Conservation (phyloP, 2,888 invertebrate species). For the Papilio protenor region DNA sequence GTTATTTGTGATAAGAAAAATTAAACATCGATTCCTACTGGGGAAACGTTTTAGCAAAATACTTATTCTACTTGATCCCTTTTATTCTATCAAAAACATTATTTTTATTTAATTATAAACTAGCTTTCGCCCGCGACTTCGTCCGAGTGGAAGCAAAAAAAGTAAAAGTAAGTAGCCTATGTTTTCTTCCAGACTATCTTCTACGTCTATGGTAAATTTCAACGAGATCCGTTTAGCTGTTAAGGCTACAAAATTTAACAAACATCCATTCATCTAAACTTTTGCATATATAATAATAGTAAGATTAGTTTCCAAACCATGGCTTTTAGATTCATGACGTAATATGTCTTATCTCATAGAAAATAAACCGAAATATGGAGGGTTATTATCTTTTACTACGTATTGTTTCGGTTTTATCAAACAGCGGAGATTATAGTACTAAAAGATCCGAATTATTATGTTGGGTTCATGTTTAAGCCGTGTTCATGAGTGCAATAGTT, state of each 20-base stretch:
- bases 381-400: background rate
- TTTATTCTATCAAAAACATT: background rate
- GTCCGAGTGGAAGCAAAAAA: too few relatives aligned
- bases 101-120: background rate
- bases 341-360: background rate
- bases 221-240: too few relatives aligned
- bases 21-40: background rate
- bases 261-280: too few relatives aligned
- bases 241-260: too few relatives aligned
- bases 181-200: too few relatives aligned
- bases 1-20: constrained; percentile 10
- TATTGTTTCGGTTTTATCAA: constrained; percentile 2
- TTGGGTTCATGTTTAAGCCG: background rate
- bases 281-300: too few relatives aligned
- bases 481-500: background rate
- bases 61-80: background rate
- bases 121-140: too few relatives aligned
- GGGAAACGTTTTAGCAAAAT: background rate
- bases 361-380: background rate
- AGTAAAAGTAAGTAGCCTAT: too few relatives aligned
- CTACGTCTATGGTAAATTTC: too few relatives aligned
- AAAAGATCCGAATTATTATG: background rate
- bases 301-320: background rate
- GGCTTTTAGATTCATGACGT: background rate
- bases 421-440: background rate